Evolutionary conservation across 2,113 vertebrate species (phyloP), one percentile per base, ranked within the genome.

Genomic region (Aythya baeri): DNA sequence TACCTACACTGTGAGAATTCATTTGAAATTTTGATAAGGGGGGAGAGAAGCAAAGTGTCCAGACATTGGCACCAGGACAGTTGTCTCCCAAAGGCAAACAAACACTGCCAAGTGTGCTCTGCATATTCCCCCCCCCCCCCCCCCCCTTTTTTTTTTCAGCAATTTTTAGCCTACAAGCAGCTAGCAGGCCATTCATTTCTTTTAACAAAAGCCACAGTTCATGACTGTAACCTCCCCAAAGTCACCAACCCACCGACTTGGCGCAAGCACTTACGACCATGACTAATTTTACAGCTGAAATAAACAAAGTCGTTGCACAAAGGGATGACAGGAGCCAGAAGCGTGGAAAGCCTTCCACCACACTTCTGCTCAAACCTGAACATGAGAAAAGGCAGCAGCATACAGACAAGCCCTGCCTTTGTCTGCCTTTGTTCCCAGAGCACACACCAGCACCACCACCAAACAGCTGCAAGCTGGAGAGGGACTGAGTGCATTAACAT

Each of bases 251-350:
- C n/a, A 61, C 54, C 6, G 3, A 32, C 25, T 74, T 94, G 27
- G 82, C 76, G 86, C 58, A 73, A 57, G 71, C 41, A 84, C 9
- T 49, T 76, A 72, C 7, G 76, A 71, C 27, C 29, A 26, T 70
- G 84, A 91, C 83, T 92, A 32, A 96, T 94, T 96, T 91, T 83
- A 88, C 34, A 92, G 66, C 11, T 66, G 27, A 80, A 95, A 86
- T 29, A n/a, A 80, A 27, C 68, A 34, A 11, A 68, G 74, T 65
- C 55, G 21, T 54, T 76, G 66, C 29, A 92, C 81, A 91, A 87
- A 80, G 80, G 14, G n/a, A 13, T 80, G 34, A 89, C 2, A 1
- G 84, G 41, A 90, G 65, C 66, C 87, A 83, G 78, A 75, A 63
- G 41, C 2, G 49, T 84, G 73, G 65, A 91, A 95, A 91, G 61